These are phyloP conservation scores for Lepilemur ruficaudatus DNA, from an alignment of 2,797 vertebrate species.

Conservation along the genomic window DNA sequence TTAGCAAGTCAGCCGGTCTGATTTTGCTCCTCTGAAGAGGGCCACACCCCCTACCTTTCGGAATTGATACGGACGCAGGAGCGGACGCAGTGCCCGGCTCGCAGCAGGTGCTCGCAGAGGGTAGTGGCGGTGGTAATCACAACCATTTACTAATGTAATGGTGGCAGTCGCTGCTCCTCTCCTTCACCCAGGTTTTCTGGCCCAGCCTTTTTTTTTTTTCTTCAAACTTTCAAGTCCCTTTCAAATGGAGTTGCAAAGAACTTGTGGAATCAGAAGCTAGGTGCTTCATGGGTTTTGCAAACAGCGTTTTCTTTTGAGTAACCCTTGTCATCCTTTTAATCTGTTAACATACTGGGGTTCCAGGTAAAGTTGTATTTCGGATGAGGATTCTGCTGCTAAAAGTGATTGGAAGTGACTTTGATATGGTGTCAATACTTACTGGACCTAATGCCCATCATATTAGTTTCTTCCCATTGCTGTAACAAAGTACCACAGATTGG, in stretches of 20 bases:
- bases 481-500: not conserved
- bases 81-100: not conserved
- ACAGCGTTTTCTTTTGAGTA: conserved; percentile 34
- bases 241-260: conserved; percentile 20
- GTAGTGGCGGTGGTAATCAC: not conserved
- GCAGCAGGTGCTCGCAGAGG: not conserved
- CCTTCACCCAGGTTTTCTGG: not conserved
- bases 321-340: conserved; percentile 42
- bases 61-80: not conserved
- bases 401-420: not conserved
- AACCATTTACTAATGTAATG: not conserved
- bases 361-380: conserved; percentile 20
- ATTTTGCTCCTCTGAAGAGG: not conserved
- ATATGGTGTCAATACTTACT: not conserved
- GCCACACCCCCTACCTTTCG: not conserved
- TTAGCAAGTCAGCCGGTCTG: not conserved
- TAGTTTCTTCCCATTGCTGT: not conserved
- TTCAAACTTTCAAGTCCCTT: conserved; percentile 33
- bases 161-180: not conserved
- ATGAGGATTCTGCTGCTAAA: conserved; percentile 9
- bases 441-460: not conserved
- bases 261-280: not conserved
- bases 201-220: not conserved
- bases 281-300: conserved; percentile 23
- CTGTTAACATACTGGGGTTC: not conserved